Percentiles rank a stretch among this genome's conserved stretches.
Conservation (phyloP, 2,797 vertebrate genomes). For the Choloepus didactylus region DNA sequence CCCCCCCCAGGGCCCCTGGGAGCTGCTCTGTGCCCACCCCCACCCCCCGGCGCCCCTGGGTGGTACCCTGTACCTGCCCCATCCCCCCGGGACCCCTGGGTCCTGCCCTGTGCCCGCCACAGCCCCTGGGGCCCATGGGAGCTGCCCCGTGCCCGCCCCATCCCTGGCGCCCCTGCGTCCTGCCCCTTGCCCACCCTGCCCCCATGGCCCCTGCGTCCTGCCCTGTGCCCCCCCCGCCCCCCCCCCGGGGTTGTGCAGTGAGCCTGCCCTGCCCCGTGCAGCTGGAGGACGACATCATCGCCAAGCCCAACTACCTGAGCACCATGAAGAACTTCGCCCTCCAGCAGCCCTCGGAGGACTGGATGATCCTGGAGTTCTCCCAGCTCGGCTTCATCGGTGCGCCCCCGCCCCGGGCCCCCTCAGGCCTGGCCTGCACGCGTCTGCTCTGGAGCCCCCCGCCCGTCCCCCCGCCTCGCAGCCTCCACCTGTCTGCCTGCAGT, state of each 20-base stretch:
- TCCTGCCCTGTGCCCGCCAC: background rate
- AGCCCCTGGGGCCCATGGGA: background rate
- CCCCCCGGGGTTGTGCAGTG: conserved; percentile 22
- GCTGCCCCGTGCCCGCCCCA: conserved; percentile 53
- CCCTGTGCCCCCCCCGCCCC: background rate
- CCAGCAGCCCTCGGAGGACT: conserved; percentile 98
- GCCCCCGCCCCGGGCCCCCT: fast-evolving
- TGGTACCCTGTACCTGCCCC: conserved; percentile 67
- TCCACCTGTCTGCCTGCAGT: background rate
- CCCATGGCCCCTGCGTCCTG: background rate
- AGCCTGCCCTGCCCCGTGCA: conserved; percentile 83
- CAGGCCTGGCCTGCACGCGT: background rate
- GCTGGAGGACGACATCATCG: conserved; percentile 99
- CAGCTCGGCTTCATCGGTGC: conserved; percentile 98
- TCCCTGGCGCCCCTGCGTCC: background rate
- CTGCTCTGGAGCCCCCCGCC: background rate
- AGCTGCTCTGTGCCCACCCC: background rate
- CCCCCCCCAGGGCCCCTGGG: background rate
- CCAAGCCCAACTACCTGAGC: conserved; percentile 98
- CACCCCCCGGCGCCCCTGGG: background rate
- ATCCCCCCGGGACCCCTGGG: background rate
- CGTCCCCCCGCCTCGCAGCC: background rate
- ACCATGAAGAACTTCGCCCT: conserved; percentile 99
- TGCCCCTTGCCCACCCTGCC: fast-evolving
- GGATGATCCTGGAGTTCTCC: conserved; percentile 99